phyloP scores from a whole-genome alignment of 2,888 invertebrate genomes.

The Drosophila testacea region DNA sequence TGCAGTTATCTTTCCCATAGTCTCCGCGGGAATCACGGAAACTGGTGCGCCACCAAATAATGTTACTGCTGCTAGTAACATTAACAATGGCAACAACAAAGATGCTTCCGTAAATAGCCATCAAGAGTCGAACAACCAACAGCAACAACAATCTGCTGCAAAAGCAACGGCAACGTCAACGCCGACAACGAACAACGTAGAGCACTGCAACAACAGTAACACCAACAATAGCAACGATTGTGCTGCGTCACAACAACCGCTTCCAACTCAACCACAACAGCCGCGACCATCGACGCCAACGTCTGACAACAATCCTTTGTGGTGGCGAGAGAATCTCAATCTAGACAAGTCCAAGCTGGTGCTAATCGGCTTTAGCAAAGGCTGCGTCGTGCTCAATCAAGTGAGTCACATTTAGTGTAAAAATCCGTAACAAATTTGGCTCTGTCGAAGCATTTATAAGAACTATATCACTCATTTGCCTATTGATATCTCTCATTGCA shows the following conservation, averaged over 20 bases:
- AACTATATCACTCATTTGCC: not conserved
- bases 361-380: constrained; percentile 95
- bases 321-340: constrained; percentile 87
- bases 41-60: constrained; percentile 47
- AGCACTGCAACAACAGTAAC: constrained; percentile 59
- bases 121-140: constrained; percentile 44
- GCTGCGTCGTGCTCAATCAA: constrained; percentile 95
- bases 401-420: constrained; percentile 85
- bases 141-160: constrained; percentile 24
- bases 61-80: constrained; percentile 31
- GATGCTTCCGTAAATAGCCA: constrained; percentile 42
- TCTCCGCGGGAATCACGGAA: constrained; percentile 41
- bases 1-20: constrained; percentile 80
- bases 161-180: constrained; percentile 8
- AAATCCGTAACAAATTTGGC: constrained; percentile 71
- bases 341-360: constrained; percentile 88
- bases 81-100: constrained; percentile 54
- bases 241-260: constrained; percentile 48
- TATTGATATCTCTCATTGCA: constrained; percentile 81
- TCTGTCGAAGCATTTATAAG: not conserved
- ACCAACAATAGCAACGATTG: constrained; percentile 61
- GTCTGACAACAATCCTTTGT: constrained; percentile 85
- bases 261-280: constrained; percentile 60
- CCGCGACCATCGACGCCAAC: constrained; percentile 53
- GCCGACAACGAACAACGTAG: constrained; percentile 48